Evolutionary conservation across 2,888 invertebrate species (phyloP).

Genomic region (Dasysyrphus albostriatus): DNA sequence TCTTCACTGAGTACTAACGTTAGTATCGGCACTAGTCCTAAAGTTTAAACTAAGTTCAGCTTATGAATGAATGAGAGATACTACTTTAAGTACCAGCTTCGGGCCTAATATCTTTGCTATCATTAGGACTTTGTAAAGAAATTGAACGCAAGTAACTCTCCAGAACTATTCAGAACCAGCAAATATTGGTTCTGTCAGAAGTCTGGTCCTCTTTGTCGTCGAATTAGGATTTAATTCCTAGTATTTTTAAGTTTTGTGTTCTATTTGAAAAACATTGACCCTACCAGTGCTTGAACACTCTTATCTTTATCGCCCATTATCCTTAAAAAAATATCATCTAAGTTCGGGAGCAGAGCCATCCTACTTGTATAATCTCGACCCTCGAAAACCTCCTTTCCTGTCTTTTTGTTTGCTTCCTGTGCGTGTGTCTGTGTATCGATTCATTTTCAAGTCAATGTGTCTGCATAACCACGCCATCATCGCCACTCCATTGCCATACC

Average conservation of each 20-base stretch:
- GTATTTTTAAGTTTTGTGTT: not conserved
- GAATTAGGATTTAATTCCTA: not conserved
- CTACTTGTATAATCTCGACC: slow-evolving; percentile 1
- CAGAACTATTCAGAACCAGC: no score
- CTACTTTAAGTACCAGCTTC: no score
- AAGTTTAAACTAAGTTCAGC: no score
- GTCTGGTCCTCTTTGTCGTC: no score
- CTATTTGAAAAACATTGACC: slow-evolving; percentile 9
- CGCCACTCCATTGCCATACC: no score
- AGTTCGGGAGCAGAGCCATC: slow-evolving; percentile 11
- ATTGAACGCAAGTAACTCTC: no score
- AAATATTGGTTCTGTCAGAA: no score
- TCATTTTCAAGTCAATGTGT: slow-evolving; percentile 30
- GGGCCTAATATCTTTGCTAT: no score
- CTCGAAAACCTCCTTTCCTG: slow-evolving; percentile 31
- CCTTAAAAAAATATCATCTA: slow-evolving; percentile 17
- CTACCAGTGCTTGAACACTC: not conserved
- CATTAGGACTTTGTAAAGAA: no score
- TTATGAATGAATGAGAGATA: no score
- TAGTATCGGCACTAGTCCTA: no score
- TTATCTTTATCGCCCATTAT: slow-evolving; percentile 26
- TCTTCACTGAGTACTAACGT: no score
- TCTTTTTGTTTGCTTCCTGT: slow-evolving; percentile 22
- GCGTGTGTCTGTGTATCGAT: slow-evolving; percentile 7
- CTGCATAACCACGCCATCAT: slow-evolving; percentile 8